A percentile compares a stretch with the other conserved stretches of the same genome.
Evolutionary conservation across 1,140 invertebrate genomes (phyloP).

Genomic region (Hyposmocoma kahamanoa): DNA sequence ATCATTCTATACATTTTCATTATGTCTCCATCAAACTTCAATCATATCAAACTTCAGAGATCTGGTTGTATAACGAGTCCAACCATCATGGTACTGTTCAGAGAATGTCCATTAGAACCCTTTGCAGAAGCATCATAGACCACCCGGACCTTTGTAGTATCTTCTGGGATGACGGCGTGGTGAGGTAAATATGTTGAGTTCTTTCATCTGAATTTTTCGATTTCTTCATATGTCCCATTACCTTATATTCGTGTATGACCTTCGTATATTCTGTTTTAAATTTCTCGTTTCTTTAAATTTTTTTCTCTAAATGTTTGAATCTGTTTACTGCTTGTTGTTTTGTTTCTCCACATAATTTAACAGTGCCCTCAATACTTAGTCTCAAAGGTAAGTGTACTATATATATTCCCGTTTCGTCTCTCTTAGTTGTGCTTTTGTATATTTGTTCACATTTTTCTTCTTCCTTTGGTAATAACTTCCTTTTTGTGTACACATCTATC

Average conservation of each 20-base stretch:
- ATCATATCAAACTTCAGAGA: slow-evolving; percentile 17
- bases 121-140: slow-evolving; percentile 25
- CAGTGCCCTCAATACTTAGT: slow-evolving; percentile 14
- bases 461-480: slow-evolving; percentile 18
- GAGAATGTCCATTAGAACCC: slow-evolving; percentile 18
- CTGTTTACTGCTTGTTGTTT: slow-evolving; percentile 11
- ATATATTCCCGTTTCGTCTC: slow-evolving; percentile 22
- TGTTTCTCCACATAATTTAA: slow-evolving; percentile 21
- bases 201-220: slow-evolving; percentile 5
- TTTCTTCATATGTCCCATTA: slow-evolving; percentile 19
- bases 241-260: slow-evolving; percentile 11
- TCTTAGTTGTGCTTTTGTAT: slow-evolving; percentile 20
- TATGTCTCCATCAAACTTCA: slow-evolving; percentile 24
- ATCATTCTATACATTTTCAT: slow-evolving; percentile 25
- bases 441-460: slow-evolving; percentile 23
- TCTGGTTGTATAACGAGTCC: slow-evolving; percentile 24
- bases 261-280: slow-evolving; percentile 7
- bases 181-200: slow-evolving; percentile 20
- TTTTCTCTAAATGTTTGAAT: slow-evolving; percentile 12
- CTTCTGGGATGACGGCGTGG: slow-evolving; percentile 25
- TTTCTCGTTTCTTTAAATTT: neutral
- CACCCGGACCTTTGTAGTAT: slow-evolving; percentile 24
- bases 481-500: slow-evolving; percentile 15
- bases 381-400: slow-evolving; percentile 19
- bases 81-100: slow-evolving; percentile 22